Evolutionary conservation across 1,140 invertebrate genomes (phyloP).

Genomic region (Lucilia cuprina): DNA sequence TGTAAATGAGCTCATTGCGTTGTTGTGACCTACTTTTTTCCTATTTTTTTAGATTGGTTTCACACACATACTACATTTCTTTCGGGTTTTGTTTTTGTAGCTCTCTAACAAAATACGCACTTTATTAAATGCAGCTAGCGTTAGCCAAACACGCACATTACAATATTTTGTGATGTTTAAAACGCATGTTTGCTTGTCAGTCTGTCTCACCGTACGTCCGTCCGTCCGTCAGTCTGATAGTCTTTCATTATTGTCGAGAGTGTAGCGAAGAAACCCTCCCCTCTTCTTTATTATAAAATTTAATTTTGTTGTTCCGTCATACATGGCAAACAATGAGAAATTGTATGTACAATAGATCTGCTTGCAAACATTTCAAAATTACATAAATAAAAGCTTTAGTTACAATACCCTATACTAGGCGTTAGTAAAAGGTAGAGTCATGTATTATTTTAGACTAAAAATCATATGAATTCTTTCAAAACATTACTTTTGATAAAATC

Average conservation of each 20-base stretch:
- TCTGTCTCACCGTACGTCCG: not conserved
- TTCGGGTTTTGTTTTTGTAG: not conserved
- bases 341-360: not conserved
- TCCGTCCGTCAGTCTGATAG: not conserved
- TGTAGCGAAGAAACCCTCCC: not conserved
- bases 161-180: no score
- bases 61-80: not conserved
- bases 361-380: not conserved
- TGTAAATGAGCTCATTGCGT: slow-evolving; percentile 33
- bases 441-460: no score
- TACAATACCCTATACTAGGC: no score
- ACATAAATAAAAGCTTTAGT: not conserved
- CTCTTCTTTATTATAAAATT: not conserved
- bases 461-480: no score
- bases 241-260: not conserved
- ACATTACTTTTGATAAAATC: no score
- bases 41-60: not conserved
- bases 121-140: not conserved
- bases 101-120: not conserved
- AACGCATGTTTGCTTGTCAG: not conserved
- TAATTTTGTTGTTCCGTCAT: no score
- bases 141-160: not conserved
- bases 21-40: slow-evolving; percentile 23
- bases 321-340: not conserved
- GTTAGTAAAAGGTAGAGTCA: no score